Evolutionary conservation across 2,113 vertebrate species (phyloP), one percentile per base, ranked within the genome.

Genomic region (Hirundichthys speculiger): DNA sequence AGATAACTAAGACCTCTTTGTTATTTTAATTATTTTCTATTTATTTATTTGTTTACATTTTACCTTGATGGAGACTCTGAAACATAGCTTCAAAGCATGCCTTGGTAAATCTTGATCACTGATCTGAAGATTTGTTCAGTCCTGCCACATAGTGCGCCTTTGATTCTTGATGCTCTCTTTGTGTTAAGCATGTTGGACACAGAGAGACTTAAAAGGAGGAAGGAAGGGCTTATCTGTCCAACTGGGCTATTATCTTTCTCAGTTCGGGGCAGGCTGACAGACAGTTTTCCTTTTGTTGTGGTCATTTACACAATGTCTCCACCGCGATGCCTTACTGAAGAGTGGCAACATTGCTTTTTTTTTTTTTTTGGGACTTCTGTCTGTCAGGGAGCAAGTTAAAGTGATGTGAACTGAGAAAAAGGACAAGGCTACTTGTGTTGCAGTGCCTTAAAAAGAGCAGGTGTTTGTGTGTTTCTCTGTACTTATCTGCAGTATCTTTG

Each of bases 201-300:
- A 52, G 52, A 50, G 30, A 73, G 76, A 82, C 78, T 79, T 76
- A 61, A 51, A 64, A 59, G 73, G 47, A 62, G 43, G 54, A 58
- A 51, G 67, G 43, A 73, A 67, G 66, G 70, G 79, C 73, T 77
- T 66, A 83, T 87, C 84, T 85, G 65, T 84, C 83, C 53, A 88
- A 85, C 78, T 74, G 48, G 71, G 65, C 50, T 76, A 27, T 83
- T 82, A 73, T 83, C 64, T 82, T 20, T 50, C 38, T 66, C 63
- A 69, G 67, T 77, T 72, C 43, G 46, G 52, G 25, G 51, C 64
- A 63, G 73, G 46, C 69, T 52, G 56, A 69, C 69, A 77, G 53
- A 89, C 84, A 88, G 42, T 86, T 82, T 73, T 86, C 69, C 83
- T 76, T 82, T 87, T 88, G 87, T 88, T 64, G 68, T 69, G 67